These are phyloP conservation scores for Brachionus asplanchnoidis DNA, from an alignment of 1,140 invertebrate genomes.

Conservation along the genomic window DNA sequence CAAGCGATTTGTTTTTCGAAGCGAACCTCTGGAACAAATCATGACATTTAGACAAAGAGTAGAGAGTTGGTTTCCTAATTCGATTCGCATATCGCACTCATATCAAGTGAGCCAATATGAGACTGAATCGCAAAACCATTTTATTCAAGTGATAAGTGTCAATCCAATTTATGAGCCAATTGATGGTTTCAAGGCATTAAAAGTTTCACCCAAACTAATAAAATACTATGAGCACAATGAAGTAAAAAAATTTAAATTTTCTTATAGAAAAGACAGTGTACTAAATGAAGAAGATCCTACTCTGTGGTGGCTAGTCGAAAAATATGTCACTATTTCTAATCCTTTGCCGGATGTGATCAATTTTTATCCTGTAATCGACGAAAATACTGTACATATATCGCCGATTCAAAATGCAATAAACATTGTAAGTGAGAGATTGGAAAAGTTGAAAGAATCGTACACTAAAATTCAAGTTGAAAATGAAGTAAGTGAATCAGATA, in stretches of 20 bases:
- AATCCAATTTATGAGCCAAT: constrained; percentile 14
- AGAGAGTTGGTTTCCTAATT: constrained; percentile 33
- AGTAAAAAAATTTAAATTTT: constrained; percentile 24
- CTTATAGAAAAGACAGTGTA: not conserved
- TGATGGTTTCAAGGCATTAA: not conserved
- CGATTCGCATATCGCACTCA: constrained; percentile 7
- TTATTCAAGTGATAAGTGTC: constrained; percentile 21
- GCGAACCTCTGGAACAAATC: constrained; percentile 39
- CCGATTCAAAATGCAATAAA: constrained; percentile 38
- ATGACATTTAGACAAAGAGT: constrained; percentile 36
- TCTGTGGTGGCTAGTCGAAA: constrained; percentile 23
- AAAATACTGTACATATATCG: not conserved
- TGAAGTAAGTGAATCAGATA: constrained; percentile 14
- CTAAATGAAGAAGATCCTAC: constrained; percentile 36
- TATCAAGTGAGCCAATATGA: not conserved
- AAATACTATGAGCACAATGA: constrained; percentile 35
- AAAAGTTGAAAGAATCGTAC: not conserved
- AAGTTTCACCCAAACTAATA: not conserved
- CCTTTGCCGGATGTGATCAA: constrained; percentile 37
- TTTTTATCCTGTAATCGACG: not conserved
- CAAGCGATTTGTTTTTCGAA: constrained; percentile 23
- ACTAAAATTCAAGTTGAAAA: not conserved
- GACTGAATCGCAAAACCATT: not conserved
- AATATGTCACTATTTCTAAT: constrained; percentile 17
- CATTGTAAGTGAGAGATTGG: constrained; percentile 1